Conservation (phyloP, 2,113 vertebrate genomes). For the Nibea coibor region DNA sequence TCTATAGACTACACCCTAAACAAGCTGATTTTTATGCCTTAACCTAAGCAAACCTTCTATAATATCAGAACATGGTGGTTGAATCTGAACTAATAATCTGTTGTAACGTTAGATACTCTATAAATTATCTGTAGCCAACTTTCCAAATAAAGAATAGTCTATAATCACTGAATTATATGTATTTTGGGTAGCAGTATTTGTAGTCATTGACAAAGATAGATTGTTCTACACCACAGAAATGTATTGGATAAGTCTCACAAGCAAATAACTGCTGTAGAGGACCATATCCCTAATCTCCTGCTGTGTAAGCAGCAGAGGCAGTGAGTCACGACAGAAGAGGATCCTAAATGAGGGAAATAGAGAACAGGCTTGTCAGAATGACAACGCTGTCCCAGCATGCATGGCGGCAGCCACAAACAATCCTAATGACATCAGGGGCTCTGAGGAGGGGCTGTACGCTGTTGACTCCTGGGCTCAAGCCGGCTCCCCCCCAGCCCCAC, state of each 20-base stretch:
- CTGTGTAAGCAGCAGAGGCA: conserved; percentile 45
- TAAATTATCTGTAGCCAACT: no score
- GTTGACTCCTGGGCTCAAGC: conserved; percentile 58
- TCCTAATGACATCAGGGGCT: conserved; percentile 70
- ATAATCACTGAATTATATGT: not conserved
- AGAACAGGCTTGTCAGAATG: conserved; percentile 62
- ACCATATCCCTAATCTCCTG: conserved; percentile 32
- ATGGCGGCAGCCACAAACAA: conserved; percentile 72
- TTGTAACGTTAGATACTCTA: no score
- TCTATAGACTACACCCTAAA: no score
- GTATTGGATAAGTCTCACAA: conserved; percentile 25
- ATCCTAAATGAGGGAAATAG: conserved; percentile 63
- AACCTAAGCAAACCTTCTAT: no score
- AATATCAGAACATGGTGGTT: no score
- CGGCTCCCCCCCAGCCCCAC: conserved; percentile 7
- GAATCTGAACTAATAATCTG: no score
- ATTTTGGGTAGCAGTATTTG: not conserved
- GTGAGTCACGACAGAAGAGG: conserved; percentile 53
- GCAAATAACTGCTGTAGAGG: conserved; percentile 38
- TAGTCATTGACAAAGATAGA: not conserved
- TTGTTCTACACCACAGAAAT: conserved; percentile 19
- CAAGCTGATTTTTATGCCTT: no score
- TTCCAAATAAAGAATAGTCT: no score
- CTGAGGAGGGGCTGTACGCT: conserved; percentile 53
- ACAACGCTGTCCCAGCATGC: conserved; percentile 69